These are phyloP conservation scores for Kuschelorhynchus macadamiae DNA, from an alignment of 2,888 invertebrate genomes.

Conservation along the genomic window DNA sequence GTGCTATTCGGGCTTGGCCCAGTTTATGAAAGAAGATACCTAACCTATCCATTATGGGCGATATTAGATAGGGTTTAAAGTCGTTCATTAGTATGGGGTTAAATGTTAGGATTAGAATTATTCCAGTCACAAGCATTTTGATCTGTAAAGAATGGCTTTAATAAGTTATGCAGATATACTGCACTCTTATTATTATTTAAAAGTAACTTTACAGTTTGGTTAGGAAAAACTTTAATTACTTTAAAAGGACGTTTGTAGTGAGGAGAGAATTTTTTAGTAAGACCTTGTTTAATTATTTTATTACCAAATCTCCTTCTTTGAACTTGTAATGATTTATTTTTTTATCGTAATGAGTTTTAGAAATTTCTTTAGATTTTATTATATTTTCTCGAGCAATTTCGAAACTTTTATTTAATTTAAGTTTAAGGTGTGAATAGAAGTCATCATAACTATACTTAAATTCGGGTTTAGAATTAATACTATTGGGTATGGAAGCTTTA, in stretches of 20 bases:
- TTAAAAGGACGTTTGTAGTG: conserved; percentile 16
- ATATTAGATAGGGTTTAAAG: too few species aligned
- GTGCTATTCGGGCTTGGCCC: background rate
- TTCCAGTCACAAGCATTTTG: too few species aligned
- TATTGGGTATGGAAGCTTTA: conserved; percentile 59
- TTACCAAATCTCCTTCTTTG: conserved; percentile 19
- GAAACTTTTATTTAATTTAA: conserved; percentile 52
- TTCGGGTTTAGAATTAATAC: conserved; percentile 50
- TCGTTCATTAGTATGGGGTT: too few species aligned
- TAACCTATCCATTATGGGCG: too few species aligned
- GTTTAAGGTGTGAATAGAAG: conserved; percentile 50
- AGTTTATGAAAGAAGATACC: conserved; percentile 23
- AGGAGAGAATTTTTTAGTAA: conserved; percentile 5
- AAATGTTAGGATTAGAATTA: background rate
- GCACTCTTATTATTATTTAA: conserved; percentile 18
- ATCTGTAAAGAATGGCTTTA: conserved; percentile 10
- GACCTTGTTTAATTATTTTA: conserved; percentile 7
- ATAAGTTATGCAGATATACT: conserved; percentile 16
- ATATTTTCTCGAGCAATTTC: conserved; percentile 50
- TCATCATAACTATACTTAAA: conserved; percentile 58
- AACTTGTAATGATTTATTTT: background rate
- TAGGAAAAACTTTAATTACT: background rate
- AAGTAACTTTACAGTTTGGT: background rate
- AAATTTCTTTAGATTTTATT: conserved; percentile 19
- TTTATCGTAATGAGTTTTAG: conserved; percentile 27